Base-by-base conservation (phyloP, 2,797 vertebrate species). In the Podargus strigoides region DNA sequence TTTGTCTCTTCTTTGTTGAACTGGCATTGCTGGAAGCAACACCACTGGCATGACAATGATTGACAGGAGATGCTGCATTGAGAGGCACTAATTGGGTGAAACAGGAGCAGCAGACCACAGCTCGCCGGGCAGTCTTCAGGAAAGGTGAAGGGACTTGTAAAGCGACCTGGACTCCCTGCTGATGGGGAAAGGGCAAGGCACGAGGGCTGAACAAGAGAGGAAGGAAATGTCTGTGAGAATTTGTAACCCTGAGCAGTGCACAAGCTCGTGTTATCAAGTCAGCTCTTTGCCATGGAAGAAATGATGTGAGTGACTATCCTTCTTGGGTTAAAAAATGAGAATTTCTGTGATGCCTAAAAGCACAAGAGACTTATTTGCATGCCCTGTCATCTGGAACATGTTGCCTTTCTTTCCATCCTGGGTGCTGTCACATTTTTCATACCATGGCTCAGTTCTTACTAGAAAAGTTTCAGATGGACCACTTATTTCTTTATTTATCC, bases 11-110 rank as follows among this genome's bases (percentile, higher is more conserved):
- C 90, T 95, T 83, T 95, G 93, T 84, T 37, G 46, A n/a, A 22
- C 87, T 92, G 93, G 92, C 76, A 41, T 79, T 59, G 89, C 94
- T 95, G 87, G 92, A 79, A 89, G 96, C 93, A 72, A 5, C 85
- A 64, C 92, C 78, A 36, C 67, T 79, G 93, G 95, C 87, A 36
- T 4, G 53, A 9, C 73, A n/a, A 50, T 66, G 93, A 93, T 15
- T 90, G 96, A 90, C 89, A 81, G 87, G 64, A 85, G 85, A n/a
- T 52, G 50, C 72, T 60, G 89, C 66, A 3, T 4, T 6, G 22
- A 69, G 79, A 75, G 82, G 87, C 87, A 47, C 62, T 93, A 90
- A 94, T 44, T 91, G 93, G 83, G 87, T 52, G 74, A 68, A 55
- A 53, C 14, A 53, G 75, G 72, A 95, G 92, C 68, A 32, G 87